phyloP scores from a whole-genome alignment of 2,797 vertebrate genomes.

The Stomatorhinus walkeri region DNA sequence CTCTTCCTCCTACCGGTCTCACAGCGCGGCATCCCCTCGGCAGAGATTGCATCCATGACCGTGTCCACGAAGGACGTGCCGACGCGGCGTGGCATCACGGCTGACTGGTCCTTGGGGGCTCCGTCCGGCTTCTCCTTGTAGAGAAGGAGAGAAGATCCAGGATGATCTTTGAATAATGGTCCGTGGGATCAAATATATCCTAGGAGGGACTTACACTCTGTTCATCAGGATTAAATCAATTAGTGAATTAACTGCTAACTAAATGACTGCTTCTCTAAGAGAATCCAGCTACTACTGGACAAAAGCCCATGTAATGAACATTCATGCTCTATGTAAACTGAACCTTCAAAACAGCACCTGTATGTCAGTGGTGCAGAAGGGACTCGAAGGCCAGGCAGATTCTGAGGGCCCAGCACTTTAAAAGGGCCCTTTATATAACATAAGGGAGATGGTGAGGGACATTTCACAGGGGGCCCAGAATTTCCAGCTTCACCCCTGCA shows the following conservation, averaged over 20 bases:
- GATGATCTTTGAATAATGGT: background rate
- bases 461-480: background rate
- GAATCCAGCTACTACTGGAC: background rate
- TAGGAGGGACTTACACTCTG: background rate
- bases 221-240: background rate
- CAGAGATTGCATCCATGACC: slow-evolving; percentile 51
- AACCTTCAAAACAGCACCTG: background rate
- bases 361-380: background rate
- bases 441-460: background rate
- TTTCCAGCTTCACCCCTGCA: background rate
- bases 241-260: background rate
- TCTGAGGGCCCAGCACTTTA: background rate
- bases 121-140: slow-evolving; percentile 38
- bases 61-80: slow-evolving; percentile 59
- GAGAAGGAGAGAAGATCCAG: background rate
- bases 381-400: background rate
- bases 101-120: slow-evolving; percentile 4
- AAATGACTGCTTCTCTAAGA: background rate
- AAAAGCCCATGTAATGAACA: background rate
- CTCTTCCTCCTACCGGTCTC: slow-evolving; percentile 22
- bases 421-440: background rate
- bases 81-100: rapidly evolving
- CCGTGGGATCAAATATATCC: background rate
- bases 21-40: slow-evolving; percentile 39
- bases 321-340: background rate